Conservation (phyloP, 2,888 invertebrate species). For the Theodoxus fluviatilis region DNA sequence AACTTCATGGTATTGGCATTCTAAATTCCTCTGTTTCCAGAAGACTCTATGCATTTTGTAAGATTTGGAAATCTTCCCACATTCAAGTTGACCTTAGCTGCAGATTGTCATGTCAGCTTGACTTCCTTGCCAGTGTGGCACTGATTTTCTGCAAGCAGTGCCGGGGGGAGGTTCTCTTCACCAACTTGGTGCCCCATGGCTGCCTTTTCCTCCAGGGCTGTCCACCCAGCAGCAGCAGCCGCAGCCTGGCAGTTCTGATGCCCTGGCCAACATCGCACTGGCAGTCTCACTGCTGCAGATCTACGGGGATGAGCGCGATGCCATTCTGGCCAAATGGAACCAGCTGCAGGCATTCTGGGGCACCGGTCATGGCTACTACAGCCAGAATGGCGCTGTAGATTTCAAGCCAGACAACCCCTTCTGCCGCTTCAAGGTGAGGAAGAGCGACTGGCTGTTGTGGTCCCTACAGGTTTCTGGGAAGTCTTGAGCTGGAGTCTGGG, state of each 20-base stretch:
- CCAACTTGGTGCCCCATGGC: too few relatives aligned
- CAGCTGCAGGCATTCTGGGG: constrained; percentile 76
- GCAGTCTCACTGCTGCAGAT: constrained; percentile 69
- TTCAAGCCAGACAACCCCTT: constrained; percentile 88
- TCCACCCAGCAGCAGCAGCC: constrained; percentile 39
- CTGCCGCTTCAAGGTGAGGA: constrained; percentile 81
- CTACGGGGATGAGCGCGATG: constrained; percentile 94
- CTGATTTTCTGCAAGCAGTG: too few relatives aligned
- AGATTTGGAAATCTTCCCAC: not conserved
- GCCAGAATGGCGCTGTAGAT: constrained; percentile 77
- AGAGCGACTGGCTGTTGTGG: too few relatives aligned
- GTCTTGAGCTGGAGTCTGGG: too few relatives aligned
- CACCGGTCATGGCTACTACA: constrained; percentile 73
- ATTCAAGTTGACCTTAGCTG: not conserved
- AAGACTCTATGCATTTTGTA: too few relatives aligned
- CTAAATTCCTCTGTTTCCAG: not conserved
- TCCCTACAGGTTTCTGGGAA: too few relatives aligned
- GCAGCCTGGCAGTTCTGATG: constrained; percentile 41
- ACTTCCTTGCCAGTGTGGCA: not conserved
- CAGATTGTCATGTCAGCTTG: not conserved
- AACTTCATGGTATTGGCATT: too few relatives aligned
- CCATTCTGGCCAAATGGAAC: constrained; percentile 92
- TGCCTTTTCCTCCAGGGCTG: too few relatives aligned
- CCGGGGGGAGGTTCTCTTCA: too few relatives aligned
- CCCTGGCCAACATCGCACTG: constrained; percentile 50